phyloP scores from a whole-genome alignment of 2,113 vertebrate species.

The Gulo gulo region DNA sequence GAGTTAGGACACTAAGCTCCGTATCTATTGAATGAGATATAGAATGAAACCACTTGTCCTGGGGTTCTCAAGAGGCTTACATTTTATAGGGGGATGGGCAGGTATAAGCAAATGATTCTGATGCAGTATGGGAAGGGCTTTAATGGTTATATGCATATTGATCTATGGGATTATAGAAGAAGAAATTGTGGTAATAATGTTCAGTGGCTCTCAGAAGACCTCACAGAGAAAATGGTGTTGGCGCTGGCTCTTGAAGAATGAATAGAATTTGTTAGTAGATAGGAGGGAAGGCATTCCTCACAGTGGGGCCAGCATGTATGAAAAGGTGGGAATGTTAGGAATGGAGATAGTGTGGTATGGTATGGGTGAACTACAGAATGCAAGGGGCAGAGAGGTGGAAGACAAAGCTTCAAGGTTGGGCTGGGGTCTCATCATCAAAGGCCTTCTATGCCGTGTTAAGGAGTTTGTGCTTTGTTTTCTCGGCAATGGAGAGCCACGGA shows the following conservation, averaged over 20 bases:
- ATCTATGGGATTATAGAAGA: background rate
- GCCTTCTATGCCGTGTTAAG: background rate
- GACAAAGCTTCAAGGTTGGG: background rate
- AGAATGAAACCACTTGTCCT: background rate
- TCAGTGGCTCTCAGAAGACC: background rate
- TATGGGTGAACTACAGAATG: background rate
- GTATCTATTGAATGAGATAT: background rate
- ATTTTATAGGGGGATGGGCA: background rate
- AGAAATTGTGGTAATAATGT: background rate
- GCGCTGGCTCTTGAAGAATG: background rate
- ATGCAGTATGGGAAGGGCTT: background rate
- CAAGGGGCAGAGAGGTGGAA: background rate
- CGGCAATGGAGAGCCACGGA: background rate
- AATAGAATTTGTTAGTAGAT: background rate
- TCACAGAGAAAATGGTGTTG: background rate
- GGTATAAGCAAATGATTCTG: background rate
- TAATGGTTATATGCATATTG: background rate
- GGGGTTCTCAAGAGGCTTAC: background rate
- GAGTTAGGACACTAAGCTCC: background rate
- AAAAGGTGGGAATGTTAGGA: background rate
- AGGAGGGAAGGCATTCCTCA: background rate
- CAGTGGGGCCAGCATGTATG: background rate
- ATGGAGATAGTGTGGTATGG: background rate
- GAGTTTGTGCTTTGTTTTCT: background rate
- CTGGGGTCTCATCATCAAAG: background rate